Conservation (phyloP, 1,140 invertebrate species). For the Ptiloglossa arizonensis region DNA sequence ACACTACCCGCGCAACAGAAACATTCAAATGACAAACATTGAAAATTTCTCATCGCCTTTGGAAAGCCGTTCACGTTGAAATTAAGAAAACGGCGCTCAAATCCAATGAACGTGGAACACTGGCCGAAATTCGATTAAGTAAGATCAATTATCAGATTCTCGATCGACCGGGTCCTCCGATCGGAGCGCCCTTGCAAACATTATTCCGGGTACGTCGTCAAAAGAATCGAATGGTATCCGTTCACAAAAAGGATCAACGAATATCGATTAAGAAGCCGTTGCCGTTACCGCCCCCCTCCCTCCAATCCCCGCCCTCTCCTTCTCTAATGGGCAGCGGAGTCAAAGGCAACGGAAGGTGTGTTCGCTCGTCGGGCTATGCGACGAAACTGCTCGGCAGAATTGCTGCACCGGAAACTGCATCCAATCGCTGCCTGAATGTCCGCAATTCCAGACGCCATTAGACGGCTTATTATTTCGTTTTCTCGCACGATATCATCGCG, state of each 20-base stretch:
- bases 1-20: too few species aligned
- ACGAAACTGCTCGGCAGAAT: constrained; percentile 69
- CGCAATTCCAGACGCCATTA: constrained; percentile 74
- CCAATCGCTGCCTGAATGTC: constrained; percentile 75
- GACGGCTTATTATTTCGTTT: constrained; percentile 77
- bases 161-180: neutral
- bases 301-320: too few species aligned
- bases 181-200: constrained; percentile 9
- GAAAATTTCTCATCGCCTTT: too few species aligned
- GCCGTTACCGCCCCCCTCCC: constrained; percentile 33
- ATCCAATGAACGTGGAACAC: neutral
- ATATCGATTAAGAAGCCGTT: constrained; percentile 78
- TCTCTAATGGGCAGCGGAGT: constrained; percentile 42
- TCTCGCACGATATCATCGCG: constrained; percentile 63
- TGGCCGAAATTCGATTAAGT: neutral
- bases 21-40: too few species aligned
- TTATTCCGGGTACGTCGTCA: constrained; percentile 34
- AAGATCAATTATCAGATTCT: constrained; percentile 1
- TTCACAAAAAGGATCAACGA: constrained; percentile 56
- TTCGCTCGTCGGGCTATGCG: constrained; percentile 20
- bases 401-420: constrained; percentile 70
- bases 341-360: constrained; percentile 43
- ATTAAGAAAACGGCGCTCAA: too few species aligned
- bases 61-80: too few species aligned
- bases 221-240: constrained; percentile 19